Conservation (phyloP, 1,140 invertebrate species). For the Agrypnia vestita region DNA sequence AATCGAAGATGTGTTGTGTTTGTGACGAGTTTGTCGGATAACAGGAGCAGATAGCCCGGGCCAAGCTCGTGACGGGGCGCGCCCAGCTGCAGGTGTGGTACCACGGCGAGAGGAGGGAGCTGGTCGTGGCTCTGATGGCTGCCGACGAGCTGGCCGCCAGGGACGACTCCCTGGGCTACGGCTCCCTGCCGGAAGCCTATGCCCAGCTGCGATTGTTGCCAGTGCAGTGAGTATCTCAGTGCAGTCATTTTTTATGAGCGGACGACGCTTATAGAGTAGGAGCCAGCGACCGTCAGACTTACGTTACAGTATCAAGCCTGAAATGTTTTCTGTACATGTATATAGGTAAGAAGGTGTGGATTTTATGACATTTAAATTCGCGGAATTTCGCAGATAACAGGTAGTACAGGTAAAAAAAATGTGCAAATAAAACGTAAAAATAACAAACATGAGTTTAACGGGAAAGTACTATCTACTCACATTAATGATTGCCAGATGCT, state of each 20-base stretch:
- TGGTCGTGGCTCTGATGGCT: slow-evolving; percentile 87
- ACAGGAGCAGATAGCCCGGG: slow-evolving; percentile 83
- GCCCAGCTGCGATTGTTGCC: slow-evolving; percentile 86
- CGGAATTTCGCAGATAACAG: no score
- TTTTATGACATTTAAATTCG: no score
- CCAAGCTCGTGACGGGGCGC: slow-evolving; percentile 82
- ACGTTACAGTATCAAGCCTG: no score
- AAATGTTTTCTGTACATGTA: no score
- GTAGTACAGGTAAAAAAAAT: no score
- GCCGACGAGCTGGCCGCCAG: slow-evolving; percentile 86
- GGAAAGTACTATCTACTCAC: no score
- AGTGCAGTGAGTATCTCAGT: slow-evolving; percentile 78
- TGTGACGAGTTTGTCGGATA: not conserved
- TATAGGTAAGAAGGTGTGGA: no score
- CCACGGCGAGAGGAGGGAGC: slow-evolving; percentile 84
- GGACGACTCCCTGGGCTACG: slow-evolving; percentile 83
- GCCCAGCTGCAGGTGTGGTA: slow-evolving; percentile 91
- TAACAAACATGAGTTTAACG: no score
- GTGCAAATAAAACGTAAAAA: no score
- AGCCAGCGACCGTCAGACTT: no score
- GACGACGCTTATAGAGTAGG: no score
- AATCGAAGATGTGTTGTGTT: not conserved
- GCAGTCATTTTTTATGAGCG: not conserved
- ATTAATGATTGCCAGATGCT: no score
- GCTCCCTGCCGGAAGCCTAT: slow-evolving; percentile 85